Base-by-base conservation (phyloP, 2,888 invertebrate genomes). In the Cyaniris semiargus region DNA sequence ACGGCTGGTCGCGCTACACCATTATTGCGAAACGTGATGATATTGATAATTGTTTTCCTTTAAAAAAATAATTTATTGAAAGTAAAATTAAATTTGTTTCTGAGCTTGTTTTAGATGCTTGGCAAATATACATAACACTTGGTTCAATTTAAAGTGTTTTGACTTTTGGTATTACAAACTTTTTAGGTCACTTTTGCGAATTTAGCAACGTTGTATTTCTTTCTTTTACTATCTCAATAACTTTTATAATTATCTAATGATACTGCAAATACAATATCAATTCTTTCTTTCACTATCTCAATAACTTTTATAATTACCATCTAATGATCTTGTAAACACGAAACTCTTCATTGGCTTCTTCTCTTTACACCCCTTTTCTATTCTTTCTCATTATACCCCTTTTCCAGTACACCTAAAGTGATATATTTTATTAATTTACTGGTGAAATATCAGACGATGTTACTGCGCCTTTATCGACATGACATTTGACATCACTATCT, bases 401-500 rank as follows among this genome's bases (percentile, higher is more conserved):
- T 23, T 60, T 60, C 23, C 60, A 60, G 15, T 66, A 66, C 66
- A 66, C 66, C 66, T 31, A 66, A 15, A 15, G 27, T 72, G 15
- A 72, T 44, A 72, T 44, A 44, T 72, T 72, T 44, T 44, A 44
- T 23, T 72, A 10, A 72, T 72, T 72, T 72, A 72, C 72, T 21
- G 44, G 72, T 23, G 72, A 72, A 38, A 21, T 6, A 21, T 72
- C 71, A 71, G 71, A 6, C 66, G 27, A 18, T 31, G 66, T 66
- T 71, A 38, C 38, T 72, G 72, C 1, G 48, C 53, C 44, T 78
- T 79, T 82, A 82, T 82, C 83, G 82, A 82, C 83, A 13, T 85
- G 87, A 86, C 90, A 86, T 86, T 87, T 89, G 88, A 88, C 90
- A 83, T 81, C 53, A 77, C 83, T 90, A 90, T 89, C 90, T 81